These are phyloP conservation scores for Brachionus rotundiformis DNA, from an alignment of 1,140 invertebrate genomes.

Conservation along the genomic window DNA sequence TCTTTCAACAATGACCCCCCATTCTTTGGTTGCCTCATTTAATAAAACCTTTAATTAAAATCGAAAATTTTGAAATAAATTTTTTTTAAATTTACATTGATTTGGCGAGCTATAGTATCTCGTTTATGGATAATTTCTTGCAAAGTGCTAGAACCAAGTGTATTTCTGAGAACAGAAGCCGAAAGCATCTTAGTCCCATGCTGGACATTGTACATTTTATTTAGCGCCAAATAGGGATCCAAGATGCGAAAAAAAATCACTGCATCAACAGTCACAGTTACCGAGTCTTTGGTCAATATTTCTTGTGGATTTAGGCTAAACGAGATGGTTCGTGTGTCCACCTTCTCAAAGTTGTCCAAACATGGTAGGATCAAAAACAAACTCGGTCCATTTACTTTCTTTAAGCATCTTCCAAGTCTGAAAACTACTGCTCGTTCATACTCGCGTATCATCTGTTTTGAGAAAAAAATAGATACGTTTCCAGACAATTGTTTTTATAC, in stretches of 20 bases:
- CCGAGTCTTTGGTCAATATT: constrained; percentile 54
- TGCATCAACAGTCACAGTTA: constrained; percentile 53
- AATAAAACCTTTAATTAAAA: neutral
- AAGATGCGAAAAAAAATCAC: constrained; percentile 48
- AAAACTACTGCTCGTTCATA: constrained; percentile 53
- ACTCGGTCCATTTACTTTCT: constrained; percentile 50
- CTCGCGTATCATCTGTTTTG: constrained; percentile 46
- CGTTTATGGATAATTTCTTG: constrained; percentile 49
- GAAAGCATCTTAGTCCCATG: constrained; percentile 48
- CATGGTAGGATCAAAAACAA: constrained; percentile 53
- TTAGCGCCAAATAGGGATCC: constrained; percentile 50
- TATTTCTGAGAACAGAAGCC: constrained; percentile 52
- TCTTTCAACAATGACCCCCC: constrained; percentile 38
- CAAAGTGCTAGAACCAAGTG: constrained; percentile 47
- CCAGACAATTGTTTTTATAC: neutral
- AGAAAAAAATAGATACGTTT: neutral
- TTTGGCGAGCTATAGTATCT: neutral
- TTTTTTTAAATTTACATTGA: neutral
- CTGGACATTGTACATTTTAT: constrained; percentile 52
- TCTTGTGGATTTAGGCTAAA: constrained; percentile 53
- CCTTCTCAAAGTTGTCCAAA: constrained; percentile 47
- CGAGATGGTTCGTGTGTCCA: constrained; percentile 52
- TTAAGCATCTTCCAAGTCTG: constrained; percentile 38
- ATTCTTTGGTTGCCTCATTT: constrained; percentile 29
- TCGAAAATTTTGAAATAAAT: neutral